Evolutionary conservation across 2,888 invertebrate species (phyloP).

Genomic region (Heteromurus nitidus): DNA sequence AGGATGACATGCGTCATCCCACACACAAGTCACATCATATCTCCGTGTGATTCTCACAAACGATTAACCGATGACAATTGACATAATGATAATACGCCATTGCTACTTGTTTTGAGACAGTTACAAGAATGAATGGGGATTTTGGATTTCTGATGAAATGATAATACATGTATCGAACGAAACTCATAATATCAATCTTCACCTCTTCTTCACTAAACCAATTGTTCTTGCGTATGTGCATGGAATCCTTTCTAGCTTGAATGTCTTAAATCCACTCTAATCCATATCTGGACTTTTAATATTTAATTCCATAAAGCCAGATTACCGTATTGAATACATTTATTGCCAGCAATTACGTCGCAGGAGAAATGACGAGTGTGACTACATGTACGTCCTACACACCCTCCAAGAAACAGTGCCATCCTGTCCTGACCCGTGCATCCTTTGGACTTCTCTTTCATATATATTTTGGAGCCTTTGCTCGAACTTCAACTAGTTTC

Average conservation of each 20-base stretch:
- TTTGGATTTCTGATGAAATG: not conserved
- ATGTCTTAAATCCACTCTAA: constrained; percentile 23
- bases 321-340: too few relatives aligned
- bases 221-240: too few relatives aligned
- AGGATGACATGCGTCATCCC: not conserved
- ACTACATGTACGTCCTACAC: not conserved
- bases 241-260: not conserved
- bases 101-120: too few relatives aligned
- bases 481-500: not conserved
- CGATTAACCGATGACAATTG: not conserved
- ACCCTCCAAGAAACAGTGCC: not conserved
- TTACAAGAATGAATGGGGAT: too few relatives aligned
- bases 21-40: constrained; percentile 8
- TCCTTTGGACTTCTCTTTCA: not conserved
- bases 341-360: too few relatives aligned
- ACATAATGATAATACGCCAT: not conserved
- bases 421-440: not conserved
- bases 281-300: constrained; percentile 18
- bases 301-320: too few relatives aligned
- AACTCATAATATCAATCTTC: not conserved
- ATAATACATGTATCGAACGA: not conserved
- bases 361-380: too few relatives aligned
- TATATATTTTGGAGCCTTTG: not conserved
- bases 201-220: not conserved
- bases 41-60: constrained; percentile 18